A percentile compares a stretch with the other conserved stretches of the same genome.
Evolutionary conservation across 2,888 invertebrate species (phyloP).

Genomic region (Plebejus argus): DNA sequence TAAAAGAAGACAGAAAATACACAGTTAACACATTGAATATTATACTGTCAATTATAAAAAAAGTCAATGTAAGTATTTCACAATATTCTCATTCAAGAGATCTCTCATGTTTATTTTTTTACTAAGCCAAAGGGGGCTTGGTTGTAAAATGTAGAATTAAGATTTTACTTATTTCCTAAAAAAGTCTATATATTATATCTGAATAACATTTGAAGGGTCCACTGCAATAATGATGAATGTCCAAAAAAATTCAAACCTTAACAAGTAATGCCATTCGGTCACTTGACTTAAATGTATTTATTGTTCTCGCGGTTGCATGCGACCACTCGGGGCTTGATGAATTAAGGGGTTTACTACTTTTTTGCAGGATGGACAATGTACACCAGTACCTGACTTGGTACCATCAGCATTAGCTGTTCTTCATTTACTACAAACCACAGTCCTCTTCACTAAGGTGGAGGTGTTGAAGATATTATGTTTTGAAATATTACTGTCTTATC

Average conservation of each 20-base stretch:
- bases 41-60: conserved; percentile 52
- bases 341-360: too few species aligned
- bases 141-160: too few species aligned
- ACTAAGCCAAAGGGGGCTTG: too few species aligned
- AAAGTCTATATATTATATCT: too few species aligned
- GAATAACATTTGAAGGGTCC: too few species aligned
- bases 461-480: conserved; percentile 52
- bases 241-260: too few species aligned
- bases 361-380: conserved; percentile 36
- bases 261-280: too few species aligned
- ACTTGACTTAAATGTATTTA: too few species aligned
- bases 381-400: conserved; percentile 47
- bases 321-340: too few species aligned
- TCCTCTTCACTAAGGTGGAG: conserved; percentile 47
- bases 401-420: conserved; percentile 55
- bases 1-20: conserved; percentile 54
- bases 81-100: background rate
- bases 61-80: conserved; percentile 53
- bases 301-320: too few species aligned
- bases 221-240: too few species aligned
- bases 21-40: conserved; percentile 51
- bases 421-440: conserved; percentile 51
- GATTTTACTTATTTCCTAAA: too few species aligned
- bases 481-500: conserved; percentile 56
- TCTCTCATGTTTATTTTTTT: background rate